Evolutionary conservation across 2,888 invertebrate genomes (phyloP), one percentile per base, ranked within the genome.

Genomic region (Drosophila sordidula): DNA sequence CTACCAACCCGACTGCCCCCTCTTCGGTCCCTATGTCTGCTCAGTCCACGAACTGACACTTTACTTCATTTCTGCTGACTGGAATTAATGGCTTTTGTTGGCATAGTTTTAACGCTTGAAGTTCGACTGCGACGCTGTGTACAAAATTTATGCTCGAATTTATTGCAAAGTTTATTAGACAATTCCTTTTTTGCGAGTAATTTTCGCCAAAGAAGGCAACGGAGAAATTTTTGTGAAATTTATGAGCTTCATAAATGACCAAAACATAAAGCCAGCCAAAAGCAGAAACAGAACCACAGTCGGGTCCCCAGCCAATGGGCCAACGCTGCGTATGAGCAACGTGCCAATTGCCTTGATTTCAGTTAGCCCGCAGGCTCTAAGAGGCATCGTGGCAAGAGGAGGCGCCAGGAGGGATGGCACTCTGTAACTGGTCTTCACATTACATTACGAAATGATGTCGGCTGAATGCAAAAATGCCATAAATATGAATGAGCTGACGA

Each of bases 11-110:
- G 11, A 32, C 38, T 44, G 42, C 51, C 46, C 16, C 8, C 14
- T 18, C 34, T 6, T 8, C 42, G 5, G 1, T 11, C 25, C 47
- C 61, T 11, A 18, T 49, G 54, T 61, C 56, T 36, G 26, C 39
- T 12, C 34, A 47, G 51, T 63, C 56, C 50, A 42, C 39, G 46
- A 63, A 77, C 87, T 87, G 85, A 85, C 85, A 86, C 85, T 85
- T 87, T 87, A 85, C 85, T 85, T 87, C 85, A 85, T 87, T 85
- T 84, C 80, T 72, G 85, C 72, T 87, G 85, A 86, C 87, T 86
- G 85, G 85, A 89, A 89, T 89, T 89, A 85, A 89, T 89, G 89
- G 87, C 83, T 88, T 89, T 89, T 88, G 89, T 89, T 87, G 78
- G 83, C 85, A 84, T 89, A 89, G 85, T 83, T 89, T 86, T 84